A percentile compares a stretch with the other conserved stretches of the same genome.
Conservation (phyloP, 1,140 invertebrate species). For the Trichonephila clavipes region DNA sequence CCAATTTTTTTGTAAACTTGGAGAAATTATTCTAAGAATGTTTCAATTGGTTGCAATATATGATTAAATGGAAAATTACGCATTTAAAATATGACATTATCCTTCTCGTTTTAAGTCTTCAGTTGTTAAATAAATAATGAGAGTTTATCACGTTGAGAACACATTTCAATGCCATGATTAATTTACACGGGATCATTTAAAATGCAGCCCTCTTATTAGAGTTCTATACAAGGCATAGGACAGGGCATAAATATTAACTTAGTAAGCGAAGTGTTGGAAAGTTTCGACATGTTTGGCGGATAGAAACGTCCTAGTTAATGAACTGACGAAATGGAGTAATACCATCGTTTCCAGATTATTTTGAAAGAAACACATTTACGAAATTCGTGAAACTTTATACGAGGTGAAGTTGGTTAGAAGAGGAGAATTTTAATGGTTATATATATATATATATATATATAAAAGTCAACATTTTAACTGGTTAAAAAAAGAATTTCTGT, state of each 20-base stretch:
- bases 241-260: neutral
- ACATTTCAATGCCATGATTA: conserved; percentile 13
- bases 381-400: neutral
- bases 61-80: neutral
- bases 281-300: neutral
- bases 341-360: neutral
- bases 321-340: neutral
- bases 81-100: conserved; percentile 21
- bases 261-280: neutral
- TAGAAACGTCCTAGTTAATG: conserved; percentile 21
- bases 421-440: too few species aligned
- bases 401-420: neutral
- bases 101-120: conserved; percentile 1
- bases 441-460: too few species aligned
- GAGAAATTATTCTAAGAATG: neutral
- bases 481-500: too few species aligned
- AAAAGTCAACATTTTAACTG: too few species aligned
- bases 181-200: neutral
- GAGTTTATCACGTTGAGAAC: neutral
- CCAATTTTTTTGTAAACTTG: neutral
- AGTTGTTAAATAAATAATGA: conserved; percentile 13
- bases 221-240: neutral
- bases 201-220: neutral
- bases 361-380: neutral
- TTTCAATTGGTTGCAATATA: neutral